Conservation (phyloP, 2,113 vertebrate genomes). For the Rhadina sibilatrix region DNA sequence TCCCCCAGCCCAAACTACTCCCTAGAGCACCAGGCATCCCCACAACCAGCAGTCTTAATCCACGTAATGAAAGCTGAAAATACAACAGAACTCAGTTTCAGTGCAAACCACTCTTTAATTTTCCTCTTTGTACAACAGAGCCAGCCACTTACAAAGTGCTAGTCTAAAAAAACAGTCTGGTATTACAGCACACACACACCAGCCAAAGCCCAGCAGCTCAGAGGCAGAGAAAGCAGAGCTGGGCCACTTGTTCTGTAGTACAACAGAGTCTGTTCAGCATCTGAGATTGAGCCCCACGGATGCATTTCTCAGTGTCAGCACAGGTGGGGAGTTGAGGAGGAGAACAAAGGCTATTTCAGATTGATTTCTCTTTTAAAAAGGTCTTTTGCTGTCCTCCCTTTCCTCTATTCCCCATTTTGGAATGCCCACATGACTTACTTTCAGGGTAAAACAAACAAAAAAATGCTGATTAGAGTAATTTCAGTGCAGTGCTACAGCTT, state of each 20-base stretch:
- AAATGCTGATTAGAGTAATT: not conserved
- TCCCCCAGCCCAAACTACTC: not conserved
- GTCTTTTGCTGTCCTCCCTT: not conserved
- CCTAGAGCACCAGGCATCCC: not conserved
- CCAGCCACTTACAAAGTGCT: conserved; percentile 68
- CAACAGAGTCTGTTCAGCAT: conserved; percentile 1
- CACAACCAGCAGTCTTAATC: not conserved
- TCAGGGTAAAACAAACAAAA: conserved; percentile 1
- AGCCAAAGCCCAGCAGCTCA: conserved; percentile 30
- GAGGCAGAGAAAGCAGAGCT: conserved; percentile 12
- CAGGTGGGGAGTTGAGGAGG: not conserved
- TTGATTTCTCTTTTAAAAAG: not conserved
- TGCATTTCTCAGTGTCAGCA: not conserved
- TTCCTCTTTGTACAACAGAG: conserved; percentile 66
- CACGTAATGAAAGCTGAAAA: not conserved
- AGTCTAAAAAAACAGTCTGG: conserved; percentile 61
- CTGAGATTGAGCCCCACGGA: not conserved
- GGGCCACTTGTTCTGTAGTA: conserved; percentile 37
- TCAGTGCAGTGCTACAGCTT: conserved; percentile 54
- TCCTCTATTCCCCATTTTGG: not conserved
- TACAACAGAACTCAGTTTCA: conserved; percentile 27
- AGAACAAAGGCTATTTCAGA: not conserved
- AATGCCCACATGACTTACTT: not conserved
- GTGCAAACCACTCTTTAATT: conserved; percentile 71
- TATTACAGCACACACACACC: conserved; percentile 57